Evolutionary conservation across 1,140 invertebrate species (phyloP), one percentile per base, ranked within the genome.

Genomic region (Aricia agestis): DNA sequence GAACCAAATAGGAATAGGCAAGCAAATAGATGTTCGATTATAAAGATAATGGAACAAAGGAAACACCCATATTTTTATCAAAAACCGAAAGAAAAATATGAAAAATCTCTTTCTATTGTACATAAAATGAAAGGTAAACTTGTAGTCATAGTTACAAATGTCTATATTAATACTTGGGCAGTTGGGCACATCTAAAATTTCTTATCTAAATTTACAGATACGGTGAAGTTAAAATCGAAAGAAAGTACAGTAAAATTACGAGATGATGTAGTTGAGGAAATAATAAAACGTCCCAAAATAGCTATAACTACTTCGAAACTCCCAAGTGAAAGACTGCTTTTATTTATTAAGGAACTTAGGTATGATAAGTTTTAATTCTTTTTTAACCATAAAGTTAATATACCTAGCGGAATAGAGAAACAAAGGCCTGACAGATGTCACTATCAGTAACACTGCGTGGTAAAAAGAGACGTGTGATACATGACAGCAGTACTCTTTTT

Each of bases 301-400:
- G 59, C 59, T 17, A 63, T 63, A 18, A 63, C 59, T 11, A 63
- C 59, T 19, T 63, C 59, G 0, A 63, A 63, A 18, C 31, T 17
- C 31, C 59, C 59, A 63, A 63, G 59, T 11, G 19, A 63, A 63
- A 63, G 59, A 63, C 59, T 63, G 59, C 59, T 63, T 19, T 19
- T 63, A 63, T 63, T 63, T 63, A 63, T 19, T 63, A 63, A 63
- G 59, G 59, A 63, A 63, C 59, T 63, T 63, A 63, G 59, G 59
- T 63, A 19, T 19, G 59, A 36, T 36, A 36, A 36, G 9, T 9
- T 7, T 36, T 36, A 5, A 31, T 11, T 25, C 10, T 63, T 63
- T 19, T 19, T 25, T n/a, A n/a, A n/a, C n/a, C n/a, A n/a, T n/a
- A n/a, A n/a, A n/a, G n/a, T n/a, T n/a, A n/a, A n/a, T n/a, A n/a